Percentiles rank a stretch among this genome's conserved stretches.
Conservation (phyloP, 2,888 invertebrate genomes). For the Plemyria rubiginata region DNA sequence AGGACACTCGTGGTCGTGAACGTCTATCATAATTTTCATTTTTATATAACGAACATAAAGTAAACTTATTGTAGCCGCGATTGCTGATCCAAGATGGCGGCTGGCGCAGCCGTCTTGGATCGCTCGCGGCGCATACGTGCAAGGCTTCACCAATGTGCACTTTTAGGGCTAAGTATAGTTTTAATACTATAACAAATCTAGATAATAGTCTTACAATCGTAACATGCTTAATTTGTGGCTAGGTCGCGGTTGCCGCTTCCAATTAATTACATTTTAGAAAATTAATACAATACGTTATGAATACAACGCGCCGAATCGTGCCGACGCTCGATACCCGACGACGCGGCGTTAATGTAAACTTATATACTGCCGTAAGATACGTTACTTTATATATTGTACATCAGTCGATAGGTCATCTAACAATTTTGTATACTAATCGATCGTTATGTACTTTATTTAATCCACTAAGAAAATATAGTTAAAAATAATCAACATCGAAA, state of each 20-base stretch:
- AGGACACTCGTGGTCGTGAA: slow-evolving; percentile 78
- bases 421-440: slow-evolving; percentile 82
- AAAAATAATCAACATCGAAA: slow-evolving; percentile 83
- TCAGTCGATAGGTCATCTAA: slow-evolving; percentile 84
- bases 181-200: slow-evolving; percentile 82
- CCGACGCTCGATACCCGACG: slow-evolving; percentile 30
- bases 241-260: slow-evolving; percentile 76
- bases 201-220: slow-evolving; percentile 83
- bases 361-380: slow-evolving; percentile 82
- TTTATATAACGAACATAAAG: slow-evolving; percentile 82
- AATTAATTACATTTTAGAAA: slow-evolving; percentile 80
- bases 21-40: slow-evolving; percentile 85
- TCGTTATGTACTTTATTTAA: slow-evolving; percentile 84
- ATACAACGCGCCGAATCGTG: slow-evolving; percentile 58
- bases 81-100: slow-evolving; percentile 34
- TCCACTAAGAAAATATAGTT: slow-evolving; percentile 77
- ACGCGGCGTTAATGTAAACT: slow-evolving; percentile 73
- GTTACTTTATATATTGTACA: slow-evolving; percentile 84
- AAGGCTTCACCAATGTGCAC: slow-evolving; percentile 52
- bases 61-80: slow-evolving; percentile 56
- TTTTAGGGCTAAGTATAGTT: slow-evolving; percentile 73
- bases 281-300: slow-evolving; percentile 81
- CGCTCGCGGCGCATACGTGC: slow-evolving; percentile 41
- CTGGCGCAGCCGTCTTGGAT: slow-evolving; percentile 35
- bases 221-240: slow-evolving; percentile 77